These are phyloP conservation scores for Pseudomugil gertrudae DNA, from an alignment of 2,797 vertebrate genomes.

Conservation along the genomic window DNA sequence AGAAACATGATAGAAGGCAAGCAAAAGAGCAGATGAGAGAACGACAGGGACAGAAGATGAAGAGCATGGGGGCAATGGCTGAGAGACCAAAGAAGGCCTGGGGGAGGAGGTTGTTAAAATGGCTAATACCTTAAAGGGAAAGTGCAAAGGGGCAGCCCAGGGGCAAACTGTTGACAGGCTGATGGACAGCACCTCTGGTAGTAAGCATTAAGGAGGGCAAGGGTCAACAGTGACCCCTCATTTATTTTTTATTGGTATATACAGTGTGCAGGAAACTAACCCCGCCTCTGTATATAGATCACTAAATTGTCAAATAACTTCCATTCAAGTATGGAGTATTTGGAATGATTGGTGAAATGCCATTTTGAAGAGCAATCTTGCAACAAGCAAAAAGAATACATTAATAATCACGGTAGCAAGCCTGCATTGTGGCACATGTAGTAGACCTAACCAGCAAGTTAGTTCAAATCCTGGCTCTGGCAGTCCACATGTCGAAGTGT, in stretches of 20 bases:
- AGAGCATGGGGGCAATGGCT: conserved; percentile 40
- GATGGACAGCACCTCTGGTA: conserved; percentile 73
- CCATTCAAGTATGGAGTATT: not conserved
- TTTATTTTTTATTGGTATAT: conserved; percentile 60
- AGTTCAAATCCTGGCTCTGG: too few species aligned
- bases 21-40: conserved; percentile 58
- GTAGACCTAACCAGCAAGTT: too few species aligned
- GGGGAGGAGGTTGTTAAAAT: conserved; percentile 49
- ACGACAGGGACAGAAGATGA: conserved; percentile 52
- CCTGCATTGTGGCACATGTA: too few species aligned
- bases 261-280: not conserved
- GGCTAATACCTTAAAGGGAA: conserved; percentile 69
- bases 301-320: not conserved
- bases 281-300: not conserved
- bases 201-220: conserved; percentile 47
- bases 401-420: not conserved
- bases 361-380: not conserved
- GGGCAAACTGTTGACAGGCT: conserved; percentile 70
- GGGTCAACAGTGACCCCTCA: conserved; percentile 45
- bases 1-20: conserved; percentile 68
- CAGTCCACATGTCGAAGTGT: too few species aligned
- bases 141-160: conserved; percentile 50
- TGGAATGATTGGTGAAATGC: not conserved
- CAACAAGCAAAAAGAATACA: not conserved
- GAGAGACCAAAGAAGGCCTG: conserved; percentile 26